Percentiles rank a stretch among this genome's conserved stretches.
Conservation (phyloP, 2,888 invertebrate species). For the Mythimna ferrago region DNA sequence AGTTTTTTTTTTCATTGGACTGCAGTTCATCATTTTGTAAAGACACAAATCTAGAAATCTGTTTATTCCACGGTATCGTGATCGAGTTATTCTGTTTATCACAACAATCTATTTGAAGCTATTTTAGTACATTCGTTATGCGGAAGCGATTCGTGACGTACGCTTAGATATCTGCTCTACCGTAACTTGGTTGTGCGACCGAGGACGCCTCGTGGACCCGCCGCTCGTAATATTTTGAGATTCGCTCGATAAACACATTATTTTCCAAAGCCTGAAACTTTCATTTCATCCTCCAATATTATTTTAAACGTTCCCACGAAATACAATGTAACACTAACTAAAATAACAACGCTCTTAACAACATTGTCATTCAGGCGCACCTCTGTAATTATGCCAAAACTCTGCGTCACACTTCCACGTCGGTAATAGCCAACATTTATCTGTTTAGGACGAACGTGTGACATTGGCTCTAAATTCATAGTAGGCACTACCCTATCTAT, state of each 20-base stretch:
- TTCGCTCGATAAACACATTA: background rate
- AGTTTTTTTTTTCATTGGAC: background rate
- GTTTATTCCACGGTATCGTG: background rate
- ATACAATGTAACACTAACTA: slow-evolving; percentile 27
- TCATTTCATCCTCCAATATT: background rate
- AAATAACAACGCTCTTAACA: slow-evolving; percentile 40
- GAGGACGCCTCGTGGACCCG: background rate
- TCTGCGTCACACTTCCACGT: slow-evolving; percentile 68
- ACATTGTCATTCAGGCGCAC: slow-evolving; percentile 51
- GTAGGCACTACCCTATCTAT: slow-evolving; percentile 73
- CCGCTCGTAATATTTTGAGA: background rate
- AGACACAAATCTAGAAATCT: background rate
- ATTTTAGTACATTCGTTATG: slow-evolving; percentile 28
- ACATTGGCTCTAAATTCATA: slow-evolving; percentile 88
- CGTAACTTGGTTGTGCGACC: slow-evolving; percentile 25
- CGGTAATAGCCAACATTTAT: slow-evolving; percentile 74
- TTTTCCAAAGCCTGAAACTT: background rate
- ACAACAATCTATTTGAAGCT: slow-evolving; percentile 8
- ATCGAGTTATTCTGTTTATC: background rate
- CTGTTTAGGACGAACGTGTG: slow-evolving; percentile 79
- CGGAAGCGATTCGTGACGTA: slow-evolving; percentile 10
- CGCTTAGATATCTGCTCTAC: background rate
- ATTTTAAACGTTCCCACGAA: slow-evolving; percentile 7
- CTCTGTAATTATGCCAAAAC: slow-evolving; percentile 57
- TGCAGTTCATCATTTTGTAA: background rate